Conservation (phyloP, 2,113 vertebrate species). For the Halichoerus grypus region DNA sequence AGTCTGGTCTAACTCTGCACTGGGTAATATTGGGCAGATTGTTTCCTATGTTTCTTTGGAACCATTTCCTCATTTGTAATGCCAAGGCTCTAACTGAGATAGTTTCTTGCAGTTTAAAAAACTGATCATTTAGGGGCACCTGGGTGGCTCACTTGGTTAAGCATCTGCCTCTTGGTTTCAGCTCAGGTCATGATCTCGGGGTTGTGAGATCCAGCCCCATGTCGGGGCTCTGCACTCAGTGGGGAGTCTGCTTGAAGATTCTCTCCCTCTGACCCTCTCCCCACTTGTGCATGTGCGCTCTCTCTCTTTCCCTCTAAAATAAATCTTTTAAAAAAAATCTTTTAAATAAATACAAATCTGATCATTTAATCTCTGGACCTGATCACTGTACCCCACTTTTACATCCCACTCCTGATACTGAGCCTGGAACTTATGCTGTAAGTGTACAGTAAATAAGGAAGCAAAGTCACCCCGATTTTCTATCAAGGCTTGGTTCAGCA, state of each 20-base stretch:
- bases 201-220: neutral
- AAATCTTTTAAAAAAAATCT: neutral
- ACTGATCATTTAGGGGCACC: neutral
- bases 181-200: neutral
- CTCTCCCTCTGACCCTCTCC: neutral
- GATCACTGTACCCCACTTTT: accelerated
- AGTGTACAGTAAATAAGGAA: neutral
- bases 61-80: neutral
- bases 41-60: neutral
- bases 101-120: neutral
- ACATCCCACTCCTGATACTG: accelerated
- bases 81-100: neutral
- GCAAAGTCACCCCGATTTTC: neutral
- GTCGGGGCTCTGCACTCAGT: neutral
- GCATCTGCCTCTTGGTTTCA: neutral
- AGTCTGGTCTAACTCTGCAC: neutral
- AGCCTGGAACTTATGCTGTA: neutral
- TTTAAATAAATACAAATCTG: neutral
- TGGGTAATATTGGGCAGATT: neutral
- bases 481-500: neutral
- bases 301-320: neutral
- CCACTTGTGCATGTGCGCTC: neutral
- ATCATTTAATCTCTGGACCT: neutral
- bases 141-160: neutral
- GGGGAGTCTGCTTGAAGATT: neutral